A percentile compares a stretch with the other conserved stretches of the same genome.
phyloP scores from a whole-genome alignment of 2,888 invertebrate species.

The Pterostichus niger region DNA sequence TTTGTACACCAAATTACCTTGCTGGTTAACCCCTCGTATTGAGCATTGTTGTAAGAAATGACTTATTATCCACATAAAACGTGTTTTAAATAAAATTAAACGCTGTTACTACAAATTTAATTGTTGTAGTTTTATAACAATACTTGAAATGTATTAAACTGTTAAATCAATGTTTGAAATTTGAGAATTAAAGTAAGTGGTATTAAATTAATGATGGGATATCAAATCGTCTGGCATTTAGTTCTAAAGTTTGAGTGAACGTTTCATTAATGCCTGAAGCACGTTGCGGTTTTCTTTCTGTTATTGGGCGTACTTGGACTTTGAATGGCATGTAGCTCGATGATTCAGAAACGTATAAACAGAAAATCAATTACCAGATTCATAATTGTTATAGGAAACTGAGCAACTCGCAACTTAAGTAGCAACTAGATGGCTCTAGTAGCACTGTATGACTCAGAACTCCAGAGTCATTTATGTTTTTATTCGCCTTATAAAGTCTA shows the following conservation, averaged over 20 bases:
- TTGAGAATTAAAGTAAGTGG: not conserved
- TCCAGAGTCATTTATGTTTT: not conserved
- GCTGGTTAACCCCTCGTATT: no score
- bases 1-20: no score
- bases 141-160: not conserved
- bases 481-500: constrained; percentile 13
- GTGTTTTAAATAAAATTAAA: no score
- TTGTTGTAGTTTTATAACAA: no score
- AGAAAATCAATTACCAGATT: constrained; percentile 4
- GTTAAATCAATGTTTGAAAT: not conserved
- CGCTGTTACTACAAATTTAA: no score
- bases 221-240: constrained; percentile 43
- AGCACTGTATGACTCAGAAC: constrained; percentile 1
- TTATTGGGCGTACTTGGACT: constrained; percentile 5
- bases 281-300: constrained; percentile 6
- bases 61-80: no score
- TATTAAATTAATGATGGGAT: constrained; percentile 44
- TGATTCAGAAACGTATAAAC: constrained; percentile 29
- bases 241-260: constrained; percentile 1
- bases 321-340: constrained; percentile 24
- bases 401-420: not conserved
- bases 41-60: no score
- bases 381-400: constrained; percentile 17
- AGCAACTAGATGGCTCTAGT: not conserved
- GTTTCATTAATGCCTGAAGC: constrained; percentile 21